phyloP scores from a whole-genome alignment of 1,140 invertebrate genomes.

The Chrysomallon squamiferum region DNA sequence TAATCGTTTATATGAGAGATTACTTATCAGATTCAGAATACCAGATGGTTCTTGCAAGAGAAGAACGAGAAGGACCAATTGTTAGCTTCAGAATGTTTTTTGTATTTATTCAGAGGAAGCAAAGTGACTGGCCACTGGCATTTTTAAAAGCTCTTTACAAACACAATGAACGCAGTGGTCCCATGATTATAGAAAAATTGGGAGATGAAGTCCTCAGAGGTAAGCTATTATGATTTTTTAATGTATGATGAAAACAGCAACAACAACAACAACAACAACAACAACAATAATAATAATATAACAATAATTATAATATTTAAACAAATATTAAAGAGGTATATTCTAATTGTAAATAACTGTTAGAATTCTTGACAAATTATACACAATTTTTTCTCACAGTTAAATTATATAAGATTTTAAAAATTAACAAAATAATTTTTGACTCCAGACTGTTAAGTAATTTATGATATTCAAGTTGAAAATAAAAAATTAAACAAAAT shows the following conservation, averaged over 20 bases:
- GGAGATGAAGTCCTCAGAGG: too few species aligned
- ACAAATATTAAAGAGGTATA: not conserved
- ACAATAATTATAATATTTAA: not conserved
- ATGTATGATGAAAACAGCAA: too few species aligned
- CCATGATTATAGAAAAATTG: too few species aligned
- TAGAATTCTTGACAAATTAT: too few species aligned
- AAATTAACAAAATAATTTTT: too few species aligned
- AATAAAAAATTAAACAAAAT: too few species aligned
- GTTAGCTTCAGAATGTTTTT: not conserved
- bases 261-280: not conserved
- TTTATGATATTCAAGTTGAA: too few species aligned
- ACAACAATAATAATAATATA: not conserved
- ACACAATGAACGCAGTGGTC: not conserved
- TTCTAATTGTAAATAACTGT: not conserved
- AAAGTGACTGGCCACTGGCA: not conserved
- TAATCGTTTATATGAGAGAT: not conserved
- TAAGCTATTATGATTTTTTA: too few species aligned
- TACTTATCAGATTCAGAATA: not conserved
- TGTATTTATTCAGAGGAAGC: not conserved
- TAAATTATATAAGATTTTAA: too few species aligned
- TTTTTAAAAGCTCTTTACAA: not conserved
- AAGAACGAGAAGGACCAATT: not conserved
- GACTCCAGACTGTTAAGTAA: too few species aligned
- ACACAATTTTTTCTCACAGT: too few species aligned
- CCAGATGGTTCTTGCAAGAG: not conserved